Percentiles rank a stretch among this genome's conserved stretches.
Evolutionary conservation across 2,113 vertebrate species (phyloP).

Genomic region (Fulmarus glacialis): DNA sequence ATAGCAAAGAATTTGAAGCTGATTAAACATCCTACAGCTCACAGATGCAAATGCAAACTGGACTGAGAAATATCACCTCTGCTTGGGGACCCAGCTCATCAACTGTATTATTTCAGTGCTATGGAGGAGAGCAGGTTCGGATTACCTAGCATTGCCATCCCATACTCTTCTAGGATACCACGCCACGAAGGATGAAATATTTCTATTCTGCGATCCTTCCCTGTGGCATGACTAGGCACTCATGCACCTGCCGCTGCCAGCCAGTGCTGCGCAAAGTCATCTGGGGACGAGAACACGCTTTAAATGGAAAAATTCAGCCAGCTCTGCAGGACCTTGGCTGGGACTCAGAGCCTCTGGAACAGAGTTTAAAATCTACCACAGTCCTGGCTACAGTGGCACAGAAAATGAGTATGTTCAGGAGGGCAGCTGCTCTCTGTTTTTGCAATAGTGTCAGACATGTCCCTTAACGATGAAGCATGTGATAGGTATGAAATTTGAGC

Average conservation of each 20-base stretch:
- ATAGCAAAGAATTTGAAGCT: background rate
- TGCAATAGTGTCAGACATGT: background rate
- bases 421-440: conserved; percentile 13
- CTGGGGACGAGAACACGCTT: background rate
- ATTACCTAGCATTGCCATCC: background rate
- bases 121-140: fast-evolving
- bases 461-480: background rate
- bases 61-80: background rate
- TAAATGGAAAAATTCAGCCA: conserved; percentile 47
- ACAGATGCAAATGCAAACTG: background rate
- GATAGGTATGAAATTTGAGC: background rate
- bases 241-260: conserved; percentile 21
- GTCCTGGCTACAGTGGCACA: background rate
- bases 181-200: background rate
- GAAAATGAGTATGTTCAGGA: conserved; percentile 23
- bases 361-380: conserved; percentile 11
- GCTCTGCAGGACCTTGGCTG: conserved; percentile 32
- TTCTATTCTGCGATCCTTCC: background rate
- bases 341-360: conserved; percentile 10
- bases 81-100: background rate
- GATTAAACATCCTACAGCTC: background rate
- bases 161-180: background rate
- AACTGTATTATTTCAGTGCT: background rate
- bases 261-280: conserved; percentile 16
- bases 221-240: background rate